These are phyloP conservation scores for Solenodon paradoxus DNA, from an alignment of 2,113 vertebrate genomes.

Conservation along the genomic window DNA sequence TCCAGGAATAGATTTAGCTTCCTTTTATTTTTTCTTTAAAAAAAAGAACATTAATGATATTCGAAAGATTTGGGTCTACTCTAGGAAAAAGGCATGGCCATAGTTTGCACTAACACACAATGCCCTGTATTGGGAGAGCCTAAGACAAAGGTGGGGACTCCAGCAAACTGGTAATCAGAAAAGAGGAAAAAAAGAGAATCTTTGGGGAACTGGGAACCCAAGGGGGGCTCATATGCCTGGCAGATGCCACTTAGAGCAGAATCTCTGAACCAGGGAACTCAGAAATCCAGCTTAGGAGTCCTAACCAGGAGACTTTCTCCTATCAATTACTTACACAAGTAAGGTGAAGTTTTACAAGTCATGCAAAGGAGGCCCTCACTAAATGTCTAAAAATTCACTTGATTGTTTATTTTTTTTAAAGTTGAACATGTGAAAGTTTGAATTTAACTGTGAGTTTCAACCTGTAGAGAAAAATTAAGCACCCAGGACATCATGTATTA, in stretches of 20 bases:
- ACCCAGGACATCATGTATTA: not conserved
- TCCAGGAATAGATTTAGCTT: not conserved
- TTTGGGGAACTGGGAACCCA: fast-evolving
- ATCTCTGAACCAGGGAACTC: not conserved
- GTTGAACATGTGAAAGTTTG: not conserved
- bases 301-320: not conserved
- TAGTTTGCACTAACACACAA: too few species aligned
- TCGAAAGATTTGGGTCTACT: not conserved
- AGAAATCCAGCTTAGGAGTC: not conserved
- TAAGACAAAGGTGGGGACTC: not conserved
- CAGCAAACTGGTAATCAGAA: not conserved
- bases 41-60: not conserved
- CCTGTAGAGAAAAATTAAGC: not conserved
- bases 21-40: not conserved
- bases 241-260: too few species aligned
- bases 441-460: not conserved
- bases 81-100: not conserved
- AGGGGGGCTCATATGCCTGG: not conserved
- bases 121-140: not conserved
- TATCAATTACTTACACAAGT: not conserved
- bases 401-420: not conserved
- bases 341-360: not conserved
- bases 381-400: not conserved
- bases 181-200: not conserved
- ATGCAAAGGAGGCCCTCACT: not conserved